Percentiles rank a stretch among this genome's conserved stretches.
phyloP scores from a whole-genome alignment of 2,888 invertebrate species.

The Papilio protenor region DNA sequence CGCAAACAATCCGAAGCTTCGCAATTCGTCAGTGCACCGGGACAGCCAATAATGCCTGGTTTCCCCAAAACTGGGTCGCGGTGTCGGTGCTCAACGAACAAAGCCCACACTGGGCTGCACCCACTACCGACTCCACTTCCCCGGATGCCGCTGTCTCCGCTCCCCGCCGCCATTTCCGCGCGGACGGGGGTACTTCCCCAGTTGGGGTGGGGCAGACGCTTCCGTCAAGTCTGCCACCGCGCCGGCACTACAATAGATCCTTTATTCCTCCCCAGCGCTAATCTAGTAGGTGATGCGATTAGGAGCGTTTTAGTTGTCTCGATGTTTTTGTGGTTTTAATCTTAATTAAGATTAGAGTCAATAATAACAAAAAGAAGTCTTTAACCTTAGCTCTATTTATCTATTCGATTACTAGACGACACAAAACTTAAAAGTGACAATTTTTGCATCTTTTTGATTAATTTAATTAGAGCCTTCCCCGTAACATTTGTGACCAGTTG shows the following conservation, averaged over 20 bases:
- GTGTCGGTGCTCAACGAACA: slow-evolving; percentile 59
- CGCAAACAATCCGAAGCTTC: slow-evolving; percentile 46
- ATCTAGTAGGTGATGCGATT: slow-evolving; percentile 75
- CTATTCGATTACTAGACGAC: not conserved
- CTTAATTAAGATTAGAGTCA: not conserved
- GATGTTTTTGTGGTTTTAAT: slow-evolving; percentile 6
- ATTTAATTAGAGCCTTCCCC: no score
- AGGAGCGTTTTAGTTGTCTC: slow-evolving; percentile 53
- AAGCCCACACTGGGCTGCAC: slow-evolving; percentile 53
- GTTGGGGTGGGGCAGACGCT: slow-evolving; percentile 52
- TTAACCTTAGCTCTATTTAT: not conserved
- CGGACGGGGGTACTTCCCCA: slow-evolving; percentile 47
- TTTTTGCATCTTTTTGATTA: no score
- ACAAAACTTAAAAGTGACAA: not conserved
- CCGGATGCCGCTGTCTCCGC: slow-evolving; percentile 80
- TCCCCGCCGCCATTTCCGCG: slow-evolving; percentile 77
- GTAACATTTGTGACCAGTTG: no score
- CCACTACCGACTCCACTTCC: slow-evolving; percentile 65
- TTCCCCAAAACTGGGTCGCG: slow-evolving; percentile 50
- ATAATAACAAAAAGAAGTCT: not conserved
- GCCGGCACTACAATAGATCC: slow-evolving; percentile 72
- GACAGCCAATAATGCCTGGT: slow-evolving; percentile 56
- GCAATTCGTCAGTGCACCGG: slow-evolving; percentile 56
- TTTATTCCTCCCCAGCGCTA: slow-evolving; percentile 77
- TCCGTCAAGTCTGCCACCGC: slow-evolving; percentile 59